Evolutionary conservation across 1,140 invertebrate species (phyloP).

Genomic region (Papilio helenus): DNA sequence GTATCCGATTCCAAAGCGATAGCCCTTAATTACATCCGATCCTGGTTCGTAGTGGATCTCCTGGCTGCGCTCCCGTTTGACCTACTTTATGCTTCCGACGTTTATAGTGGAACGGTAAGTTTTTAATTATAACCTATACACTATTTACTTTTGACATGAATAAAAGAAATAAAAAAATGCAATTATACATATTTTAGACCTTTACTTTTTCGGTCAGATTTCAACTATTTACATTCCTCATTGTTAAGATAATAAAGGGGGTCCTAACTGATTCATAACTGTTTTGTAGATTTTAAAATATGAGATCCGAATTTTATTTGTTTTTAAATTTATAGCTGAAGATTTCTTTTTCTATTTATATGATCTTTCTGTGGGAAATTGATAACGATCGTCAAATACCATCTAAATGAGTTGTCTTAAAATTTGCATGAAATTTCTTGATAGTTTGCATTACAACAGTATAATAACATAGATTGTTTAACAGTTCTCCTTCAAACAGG

Average conservation of each 20-base stretch:
- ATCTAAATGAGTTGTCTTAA: too few relatives aligned
- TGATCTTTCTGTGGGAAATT: too few relatives aligned
- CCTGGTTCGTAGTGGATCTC: constrained; percentile 98
- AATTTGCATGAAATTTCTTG: not conserved
- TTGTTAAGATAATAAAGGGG: too few relatives aligned
- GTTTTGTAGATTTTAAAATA: too few relatives aligned
- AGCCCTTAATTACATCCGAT: constrained; percentile 95
- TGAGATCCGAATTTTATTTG: too few relatives aligned
- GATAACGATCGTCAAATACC: too few relatives aligned
- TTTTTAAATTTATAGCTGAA: too few relatives aligned
- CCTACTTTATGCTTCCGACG: constrained; percentile 93
- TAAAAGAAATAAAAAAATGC: constrained; percentile 32
- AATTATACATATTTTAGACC: too few relatives aligned
- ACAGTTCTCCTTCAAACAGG: constrained; percentile 48
- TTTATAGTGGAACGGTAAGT: constrained; percentile 93
- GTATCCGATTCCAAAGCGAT: constrained; percentile 96
- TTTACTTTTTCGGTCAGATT: too few relatives aligned
- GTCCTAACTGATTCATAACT: too few relatives aligned
- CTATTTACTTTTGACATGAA: constrained; percentile 55
- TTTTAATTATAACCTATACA: constrained; percentile 50
- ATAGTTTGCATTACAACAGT: not conserved
- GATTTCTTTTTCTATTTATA: too few relatives aligned
- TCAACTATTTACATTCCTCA: too few relatives aligned
- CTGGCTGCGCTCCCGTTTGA: constrained; percentile 98
- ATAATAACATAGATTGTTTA: constrained; percentile 18